Conservation (phyloP, 2,113 vertebrate genomes). For the Deroptyus accipitrinus region DNA sequence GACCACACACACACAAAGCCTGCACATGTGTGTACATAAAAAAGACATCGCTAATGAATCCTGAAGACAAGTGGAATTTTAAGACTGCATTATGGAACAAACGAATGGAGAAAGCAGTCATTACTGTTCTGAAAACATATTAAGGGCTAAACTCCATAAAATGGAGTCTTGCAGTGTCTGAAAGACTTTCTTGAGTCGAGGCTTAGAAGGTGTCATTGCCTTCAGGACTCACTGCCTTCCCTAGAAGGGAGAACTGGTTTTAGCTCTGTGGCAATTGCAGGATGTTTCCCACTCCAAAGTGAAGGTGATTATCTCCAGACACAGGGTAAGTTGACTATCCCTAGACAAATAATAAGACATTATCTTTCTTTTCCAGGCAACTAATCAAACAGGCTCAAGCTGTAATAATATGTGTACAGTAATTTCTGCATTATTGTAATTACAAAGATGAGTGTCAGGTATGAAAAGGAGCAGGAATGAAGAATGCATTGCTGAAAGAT, state of each 20-base stretch:
- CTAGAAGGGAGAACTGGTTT: not conserved
- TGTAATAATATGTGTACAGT: not conserved
- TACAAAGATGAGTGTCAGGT: constrained; percentile 47
- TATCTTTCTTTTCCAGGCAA: constrained; percentile 43
- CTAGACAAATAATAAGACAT: constrained; percentile 29
- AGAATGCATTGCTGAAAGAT: not conserved
- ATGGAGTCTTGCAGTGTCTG: not conserved
- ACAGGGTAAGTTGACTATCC: constrained; percentile 13
- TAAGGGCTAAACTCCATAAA: not conserved
- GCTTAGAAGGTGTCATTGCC: not conserved
- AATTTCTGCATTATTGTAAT: constrained; percentile 17
- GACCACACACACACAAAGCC: constrained; percentile 19
- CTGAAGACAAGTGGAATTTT: not conserved
- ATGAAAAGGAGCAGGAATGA: constrained; percentile 15
- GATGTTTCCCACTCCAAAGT: constrained; percentile 4
- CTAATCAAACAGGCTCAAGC: constrained; percentile 39
- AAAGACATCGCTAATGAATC: not conserved
- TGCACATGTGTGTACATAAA: not conserved
- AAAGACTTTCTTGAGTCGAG: not conserved
- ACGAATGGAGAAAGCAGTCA: not conserved
- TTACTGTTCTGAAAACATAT: not conserved
- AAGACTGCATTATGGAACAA: not conserved
- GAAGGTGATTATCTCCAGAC: constrained; percentile 49
- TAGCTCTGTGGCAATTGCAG: not conserved
- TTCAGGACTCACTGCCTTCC: constrained; percentile 3